Evolutionary conservation across 2,113 vertebrate species (phyloP).

Genomic region (Gymnarchus niloticus): DNA sequence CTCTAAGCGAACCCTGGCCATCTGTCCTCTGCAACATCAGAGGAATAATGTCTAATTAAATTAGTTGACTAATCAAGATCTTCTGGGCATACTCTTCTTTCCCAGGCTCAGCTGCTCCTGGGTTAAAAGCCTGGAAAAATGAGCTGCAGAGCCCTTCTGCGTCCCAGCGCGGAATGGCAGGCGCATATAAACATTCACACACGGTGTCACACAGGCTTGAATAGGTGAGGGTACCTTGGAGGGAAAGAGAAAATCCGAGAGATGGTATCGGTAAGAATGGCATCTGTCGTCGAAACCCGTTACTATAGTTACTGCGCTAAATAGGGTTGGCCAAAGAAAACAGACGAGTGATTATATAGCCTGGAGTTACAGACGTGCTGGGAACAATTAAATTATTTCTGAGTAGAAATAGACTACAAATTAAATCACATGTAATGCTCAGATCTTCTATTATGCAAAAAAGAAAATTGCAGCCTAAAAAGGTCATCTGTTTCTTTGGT

Average conservation of each 20-base stretch:
- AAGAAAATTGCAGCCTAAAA: neutral
- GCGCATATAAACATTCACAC: slow-evolving; percentile 25
- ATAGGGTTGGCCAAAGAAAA: slow-evolving; percentile 37
- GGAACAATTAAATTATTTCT: neutral
- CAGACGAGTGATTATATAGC: slow-evolving; percentile 29
- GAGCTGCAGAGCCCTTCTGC: slow-evolving; percentile 38
- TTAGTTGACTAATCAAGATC: slow-evolving; percentile 25
- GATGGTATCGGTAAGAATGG: slow-evolving; percentile 58
- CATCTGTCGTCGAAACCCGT: slow-evolving; percentile 51
- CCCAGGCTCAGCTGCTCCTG: slow-evolving; percentile 19
- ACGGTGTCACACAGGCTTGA: neutral
- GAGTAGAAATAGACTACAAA: neutral
- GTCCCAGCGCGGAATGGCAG: slow-evolving; percentile 40
- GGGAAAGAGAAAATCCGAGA: slow-evolving; percentile 4
- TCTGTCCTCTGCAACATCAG: slow-evolving; percentile 28
- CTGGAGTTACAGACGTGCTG: neutral
- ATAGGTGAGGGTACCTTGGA: neutral
- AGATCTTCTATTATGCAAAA: neutral
- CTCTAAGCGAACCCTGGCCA: slow-evolving; percentile 32
- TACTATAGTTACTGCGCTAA: slow-evolving; percentile 52
- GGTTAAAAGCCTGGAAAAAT: slow-evolving; percentile 25
- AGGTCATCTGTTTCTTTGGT: neutral
- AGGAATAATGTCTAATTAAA: slow-evolving; percentile 37
- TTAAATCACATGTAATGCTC: neutral
- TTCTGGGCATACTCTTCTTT: slow-evolving; percentile 31